Conservation (phyloP, 2,797 vertebrate genomes). For the Notolabrus celidotus region DNA sequence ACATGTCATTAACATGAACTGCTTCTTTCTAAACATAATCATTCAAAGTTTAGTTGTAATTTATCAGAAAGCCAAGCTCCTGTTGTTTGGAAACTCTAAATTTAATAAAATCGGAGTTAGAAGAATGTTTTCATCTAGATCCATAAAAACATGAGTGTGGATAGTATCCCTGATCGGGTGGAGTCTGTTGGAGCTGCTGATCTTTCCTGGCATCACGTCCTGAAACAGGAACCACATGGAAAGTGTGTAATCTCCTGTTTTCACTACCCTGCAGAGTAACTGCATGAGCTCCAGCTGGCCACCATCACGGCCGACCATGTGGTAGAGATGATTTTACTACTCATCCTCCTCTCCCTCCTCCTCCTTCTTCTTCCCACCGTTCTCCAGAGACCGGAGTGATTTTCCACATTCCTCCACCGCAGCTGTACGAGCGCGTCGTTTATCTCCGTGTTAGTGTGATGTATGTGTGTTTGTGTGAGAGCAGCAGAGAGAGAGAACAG, state of each 20-base stretch:
- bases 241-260: constrained; percentile 14
- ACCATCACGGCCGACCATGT: constrained; percentile 17
- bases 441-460: constrained; percentile 36
- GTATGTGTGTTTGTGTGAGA: neutral
- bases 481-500: neutral
- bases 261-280: constrained; percentile 7
- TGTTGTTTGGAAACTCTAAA: no score
- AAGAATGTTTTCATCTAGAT: no score
- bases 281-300: constrained; percentile 50
- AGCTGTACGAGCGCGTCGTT: constrained; percentile 57
- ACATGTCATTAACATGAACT: no score
- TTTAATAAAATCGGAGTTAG: no score
- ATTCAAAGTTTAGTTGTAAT: no score
- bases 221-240: constrained; percentile 28
- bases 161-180: neutral
- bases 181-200: constrained; percentile 3
- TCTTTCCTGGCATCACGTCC: constrained; percentile 7
- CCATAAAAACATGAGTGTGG: neutral
- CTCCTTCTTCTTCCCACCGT: constrained; percentile 49
- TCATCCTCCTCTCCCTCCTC: constrained; percentile 29
- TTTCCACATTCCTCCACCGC: constrained; percentile 71
- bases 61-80: no score
- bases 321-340: constrained; percentile 33
- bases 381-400: constrained; percentile 57
- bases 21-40: no score